A percentile compares a stretch with the other conserved stretches of the same genome.
phyloP scores from a whole-genome alignment of 2,113 vertebrate genomes.

The Thinocorus orbignyianus region DNA sequence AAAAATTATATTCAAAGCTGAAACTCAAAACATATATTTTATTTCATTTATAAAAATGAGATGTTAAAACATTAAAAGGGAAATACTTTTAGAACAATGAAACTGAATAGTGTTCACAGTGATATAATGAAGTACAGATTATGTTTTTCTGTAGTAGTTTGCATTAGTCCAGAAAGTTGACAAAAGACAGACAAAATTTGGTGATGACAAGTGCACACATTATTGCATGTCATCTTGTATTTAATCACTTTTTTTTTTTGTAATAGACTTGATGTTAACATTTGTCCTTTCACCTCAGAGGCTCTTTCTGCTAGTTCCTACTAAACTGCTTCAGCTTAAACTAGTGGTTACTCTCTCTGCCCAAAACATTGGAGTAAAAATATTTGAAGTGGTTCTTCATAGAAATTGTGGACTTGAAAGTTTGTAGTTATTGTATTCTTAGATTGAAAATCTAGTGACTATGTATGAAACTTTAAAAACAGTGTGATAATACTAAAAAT shows the following conservation, averaged over 20 bases:
- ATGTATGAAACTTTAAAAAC: neutral
- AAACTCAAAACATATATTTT: neutral
- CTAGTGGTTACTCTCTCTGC: neutral
- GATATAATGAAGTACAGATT: neutral
- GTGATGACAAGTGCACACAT: neutral
- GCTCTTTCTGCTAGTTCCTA: neutral
- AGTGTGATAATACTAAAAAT: neutral
- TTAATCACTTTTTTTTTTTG: neutral
- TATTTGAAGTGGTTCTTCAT: neutral
- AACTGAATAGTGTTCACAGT: neutral
- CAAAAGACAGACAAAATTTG: neutral
- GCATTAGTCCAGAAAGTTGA: neutral
- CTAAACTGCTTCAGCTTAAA: neutral
- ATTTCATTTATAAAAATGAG: neutral
- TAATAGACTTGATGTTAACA: neutral
- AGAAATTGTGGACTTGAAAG: neutral
- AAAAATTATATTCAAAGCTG: neutral
- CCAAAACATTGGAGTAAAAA: neutral
- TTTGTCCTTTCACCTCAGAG: neutral
- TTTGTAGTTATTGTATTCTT: neutral
- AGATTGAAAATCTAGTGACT: neutral
- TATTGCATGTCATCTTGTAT: accelerated
- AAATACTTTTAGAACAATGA: neutral
- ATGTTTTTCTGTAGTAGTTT: neutral
- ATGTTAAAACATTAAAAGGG: neutral